These are phyloP conservation scores for Hypsopygia costalis DNA, from an alignment of 2,888 invertebrate genomes.

Conservation along the genomic window DNA sequence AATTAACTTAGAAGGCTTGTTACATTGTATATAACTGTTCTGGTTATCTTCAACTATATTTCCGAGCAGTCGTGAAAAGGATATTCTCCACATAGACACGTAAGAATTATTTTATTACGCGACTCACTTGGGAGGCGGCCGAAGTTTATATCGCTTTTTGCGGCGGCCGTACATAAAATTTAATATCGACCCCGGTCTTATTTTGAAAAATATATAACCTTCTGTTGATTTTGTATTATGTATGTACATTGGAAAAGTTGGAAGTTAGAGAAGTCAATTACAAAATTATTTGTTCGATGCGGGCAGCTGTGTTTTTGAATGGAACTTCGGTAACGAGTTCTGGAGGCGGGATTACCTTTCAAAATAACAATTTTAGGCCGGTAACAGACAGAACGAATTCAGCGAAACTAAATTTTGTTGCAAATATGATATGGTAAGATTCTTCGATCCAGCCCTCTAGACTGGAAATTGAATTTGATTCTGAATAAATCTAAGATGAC, in stretches of 20 bases:
- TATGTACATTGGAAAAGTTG: background rate
- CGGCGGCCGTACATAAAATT: conserved; percentile 1
- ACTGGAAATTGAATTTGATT: no score
- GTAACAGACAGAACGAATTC: background rate
- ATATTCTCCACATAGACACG: background rate
- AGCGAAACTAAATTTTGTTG: no score
- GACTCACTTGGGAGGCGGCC: background rate
- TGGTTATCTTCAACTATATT: no score
- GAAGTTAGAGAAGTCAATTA: background rate
- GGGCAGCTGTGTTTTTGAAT: background rate
- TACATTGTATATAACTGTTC: no score
- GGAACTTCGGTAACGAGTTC: background rate
- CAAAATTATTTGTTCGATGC: background rate
- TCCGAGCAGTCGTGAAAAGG: no score
- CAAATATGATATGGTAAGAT: no score
- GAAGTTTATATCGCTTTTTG: conserved; percentile 4
- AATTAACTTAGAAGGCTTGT: no score
- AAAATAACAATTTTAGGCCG: background rate
- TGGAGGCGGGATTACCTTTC: background rate
- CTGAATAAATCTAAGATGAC: no score
- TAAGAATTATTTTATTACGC: conserved; percentile 5
- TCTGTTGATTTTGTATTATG: background rate
- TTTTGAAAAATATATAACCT: background rate
- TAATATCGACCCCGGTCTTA: conserved; percentile 2
- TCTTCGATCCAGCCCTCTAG: no score